A percentile compares a stretch with the other conserved stretches of the same genome.
phyloP scores from a whole-genome alignment of 2,113 vertebrate species.

The human region DNA sequence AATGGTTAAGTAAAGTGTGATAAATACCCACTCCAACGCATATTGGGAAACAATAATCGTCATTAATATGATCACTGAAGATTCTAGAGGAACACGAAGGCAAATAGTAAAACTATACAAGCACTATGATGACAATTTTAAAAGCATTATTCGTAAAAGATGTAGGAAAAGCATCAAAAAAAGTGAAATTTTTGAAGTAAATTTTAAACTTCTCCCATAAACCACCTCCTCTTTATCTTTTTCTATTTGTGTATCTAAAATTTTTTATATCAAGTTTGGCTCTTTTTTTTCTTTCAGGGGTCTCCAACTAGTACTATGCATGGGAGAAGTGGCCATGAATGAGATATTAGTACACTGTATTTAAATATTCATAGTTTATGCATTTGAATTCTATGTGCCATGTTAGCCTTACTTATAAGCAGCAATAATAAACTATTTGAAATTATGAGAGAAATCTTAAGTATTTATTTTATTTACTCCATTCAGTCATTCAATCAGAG shows the following conservation, averaged over 20 bases:
- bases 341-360: not conserved
- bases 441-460: conserved; percentile 26
- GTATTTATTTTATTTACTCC: not conserved
- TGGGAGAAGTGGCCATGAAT: not conserved
- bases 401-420: not conserved
- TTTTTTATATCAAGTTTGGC: not conserved
- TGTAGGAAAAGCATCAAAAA: not conserved
- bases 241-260: not conserved
- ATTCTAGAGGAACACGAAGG: not conserved
- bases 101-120: not conserved
- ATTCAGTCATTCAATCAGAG: not conserved
- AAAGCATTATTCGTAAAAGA: not conserved
- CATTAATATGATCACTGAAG: not conserved
- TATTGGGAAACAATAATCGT: not conserved
- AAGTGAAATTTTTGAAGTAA: not conserved
- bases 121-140: not conserved
- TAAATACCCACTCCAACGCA: not conserved
- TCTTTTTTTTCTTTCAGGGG: not conserved
- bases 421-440: conserved; percentile 13
- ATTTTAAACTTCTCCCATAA: not conserved
- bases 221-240: not conserved
- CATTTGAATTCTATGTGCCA: not conserved
- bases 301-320: not conserved
- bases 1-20: not conserved
- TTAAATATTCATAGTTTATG: not conserved